Conservation (phyloP, 2,113 vertebrate genomes). For the Cephalopterus ornatus region DNA sequence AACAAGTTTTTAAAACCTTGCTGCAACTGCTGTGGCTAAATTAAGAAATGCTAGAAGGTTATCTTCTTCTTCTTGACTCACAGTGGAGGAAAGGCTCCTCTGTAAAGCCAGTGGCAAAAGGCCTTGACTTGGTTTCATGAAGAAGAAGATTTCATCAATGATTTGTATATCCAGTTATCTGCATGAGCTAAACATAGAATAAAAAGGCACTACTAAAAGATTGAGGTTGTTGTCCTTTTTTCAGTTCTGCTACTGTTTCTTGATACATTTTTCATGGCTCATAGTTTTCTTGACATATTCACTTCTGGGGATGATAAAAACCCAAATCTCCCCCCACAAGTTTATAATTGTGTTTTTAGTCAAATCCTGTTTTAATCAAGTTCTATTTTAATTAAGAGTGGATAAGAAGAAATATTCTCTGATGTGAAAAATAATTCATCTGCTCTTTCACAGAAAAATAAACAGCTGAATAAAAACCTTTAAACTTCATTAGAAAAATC, state of each 20-base stretch:
- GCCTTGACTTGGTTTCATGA: neutral
- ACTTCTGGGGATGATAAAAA: neutral
- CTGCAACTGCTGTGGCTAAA: neutral
- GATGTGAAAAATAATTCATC: neutral
- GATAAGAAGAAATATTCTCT: neutral
- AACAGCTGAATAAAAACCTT: neutral
- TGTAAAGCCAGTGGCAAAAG: neutral
- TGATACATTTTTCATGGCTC: neutral
- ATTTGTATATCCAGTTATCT: neutral
- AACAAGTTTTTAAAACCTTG: neutral
- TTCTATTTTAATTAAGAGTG: neutral
- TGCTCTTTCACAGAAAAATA: neutral
- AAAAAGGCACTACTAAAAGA: neutral
- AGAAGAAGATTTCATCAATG: neutral
- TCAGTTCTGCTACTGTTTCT: neutral
- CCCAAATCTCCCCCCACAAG: neutral
- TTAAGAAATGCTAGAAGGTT: conserved; percentile 1
- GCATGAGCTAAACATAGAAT: neutral
- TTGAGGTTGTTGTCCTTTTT: neutral
- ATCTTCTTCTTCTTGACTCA: neutral
- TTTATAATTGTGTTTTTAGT: neutral
- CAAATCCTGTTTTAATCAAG: neutral
- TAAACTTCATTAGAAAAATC: neutral
- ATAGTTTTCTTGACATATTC: neutral
- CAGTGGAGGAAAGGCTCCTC: neutral